phyloP scores from a whole-genome alignment of 2,797 vertebrate species.

The Myotis daubentonii region DNA sequence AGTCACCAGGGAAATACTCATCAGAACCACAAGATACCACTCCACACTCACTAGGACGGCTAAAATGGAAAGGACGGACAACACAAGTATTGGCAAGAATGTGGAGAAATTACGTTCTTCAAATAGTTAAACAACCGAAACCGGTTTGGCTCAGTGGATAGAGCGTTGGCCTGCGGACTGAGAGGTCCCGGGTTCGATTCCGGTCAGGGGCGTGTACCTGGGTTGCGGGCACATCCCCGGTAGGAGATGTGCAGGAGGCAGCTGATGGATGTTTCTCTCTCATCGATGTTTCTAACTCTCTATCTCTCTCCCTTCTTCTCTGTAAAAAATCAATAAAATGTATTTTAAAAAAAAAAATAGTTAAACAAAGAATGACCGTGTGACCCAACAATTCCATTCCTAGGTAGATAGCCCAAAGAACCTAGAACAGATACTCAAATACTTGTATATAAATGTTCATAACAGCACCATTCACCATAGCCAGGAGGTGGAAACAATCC shows the following conservation, averaged over 20 bases:
- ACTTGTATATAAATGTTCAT: fast-evolving
- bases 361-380: neutral
- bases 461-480: neutral
- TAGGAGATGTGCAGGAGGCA: no score
- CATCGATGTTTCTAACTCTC: no score
- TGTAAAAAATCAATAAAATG: no score
- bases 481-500: neutral
- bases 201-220: no score
- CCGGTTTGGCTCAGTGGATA: no score
- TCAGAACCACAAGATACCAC: neutral
- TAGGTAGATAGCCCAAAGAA: neutral
- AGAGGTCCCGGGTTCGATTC: no score
- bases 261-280: no score
- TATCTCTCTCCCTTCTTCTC: no score
- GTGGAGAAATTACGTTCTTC: neutral
- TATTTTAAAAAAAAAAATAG: no score
- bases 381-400: neutral
- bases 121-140: neutral
- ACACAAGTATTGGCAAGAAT: neutral
- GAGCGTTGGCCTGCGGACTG: no score
- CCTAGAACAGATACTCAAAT: neutral
- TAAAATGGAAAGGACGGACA: neutral
- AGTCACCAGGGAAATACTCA: neutral
- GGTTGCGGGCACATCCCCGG: no score
- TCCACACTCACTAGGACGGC: neutral